Percentiles rank a stretch among this genome's conserved stretches.
Conservation (phyloP, 1,140 invertebrate species). For the Aphelenchoides fujianensis region DNA sequence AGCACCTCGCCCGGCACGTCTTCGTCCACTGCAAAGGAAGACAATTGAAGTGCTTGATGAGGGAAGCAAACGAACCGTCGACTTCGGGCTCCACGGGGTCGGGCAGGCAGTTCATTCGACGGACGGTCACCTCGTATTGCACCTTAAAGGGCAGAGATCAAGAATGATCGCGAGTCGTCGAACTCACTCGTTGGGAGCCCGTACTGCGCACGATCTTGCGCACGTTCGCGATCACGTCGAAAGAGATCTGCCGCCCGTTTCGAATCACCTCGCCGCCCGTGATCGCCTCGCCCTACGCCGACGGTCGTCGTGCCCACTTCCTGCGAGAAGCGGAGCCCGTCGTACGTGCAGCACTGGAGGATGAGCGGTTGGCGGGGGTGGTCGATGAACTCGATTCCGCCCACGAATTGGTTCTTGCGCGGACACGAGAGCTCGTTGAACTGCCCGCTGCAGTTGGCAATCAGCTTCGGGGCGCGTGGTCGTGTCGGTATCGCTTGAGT, state of each 20-base stretch:
- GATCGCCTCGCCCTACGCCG: constrained; percentile 54
- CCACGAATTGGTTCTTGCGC: constrained; percentile 59
- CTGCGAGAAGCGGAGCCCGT: constrained; percentile 58
- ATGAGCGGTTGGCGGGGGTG: constrained; percentile 60
- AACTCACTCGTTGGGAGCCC: constrained; percentile 25
- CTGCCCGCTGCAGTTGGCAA: constrained; percentile 55
- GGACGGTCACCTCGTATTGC: constrained; percentile 56
- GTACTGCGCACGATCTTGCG: constrained; percentile 47
- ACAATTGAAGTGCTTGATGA: constrained; percentile 24
- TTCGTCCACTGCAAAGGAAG: constrained; percentile 34
- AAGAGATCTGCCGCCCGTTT: constrained; percentile 58
- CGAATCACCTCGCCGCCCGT: constrained; percentile 59
- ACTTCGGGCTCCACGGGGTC: constrained; percentile 59
- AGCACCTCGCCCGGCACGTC: constrained; percentile 45
- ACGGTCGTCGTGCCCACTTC: constrained; percentile 57
- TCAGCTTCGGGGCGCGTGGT: constrained; percentile 41
- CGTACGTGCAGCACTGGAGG: constrained; percentile 60
- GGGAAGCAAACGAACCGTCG: too few species aligned
- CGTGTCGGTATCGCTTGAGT: constrained; percentile 45
- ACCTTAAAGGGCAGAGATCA: constrained; percentile 41
- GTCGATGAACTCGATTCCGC: constrained; percentile 61
- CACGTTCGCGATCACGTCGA: constrained; percentile 61
- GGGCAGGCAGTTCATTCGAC: constrained; percentile 60
- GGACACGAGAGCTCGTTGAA: constrained; percentile 57
- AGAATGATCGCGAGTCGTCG: not conserved